Conservation (phyloP, 2,113 vertebrate genomes). For the Barbus barbus region DNA sequence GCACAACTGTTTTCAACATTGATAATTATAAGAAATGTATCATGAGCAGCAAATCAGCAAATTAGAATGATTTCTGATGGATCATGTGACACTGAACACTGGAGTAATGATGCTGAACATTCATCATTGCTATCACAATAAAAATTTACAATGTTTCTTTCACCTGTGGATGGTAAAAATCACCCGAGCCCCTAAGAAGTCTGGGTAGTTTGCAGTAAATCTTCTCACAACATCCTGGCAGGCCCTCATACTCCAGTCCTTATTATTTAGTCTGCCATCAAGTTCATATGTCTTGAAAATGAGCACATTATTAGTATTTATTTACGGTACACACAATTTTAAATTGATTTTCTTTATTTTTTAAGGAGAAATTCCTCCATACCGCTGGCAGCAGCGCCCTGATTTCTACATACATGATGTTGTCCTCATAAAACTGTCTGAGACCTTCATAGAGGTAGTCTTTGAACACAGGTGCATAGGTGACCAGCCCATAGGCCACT, state of each 20-base stretch:
- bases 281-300: constrained; percentile 83
- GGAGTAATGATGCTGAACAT: no score
- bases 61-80: not conserved
- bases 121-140: no score
- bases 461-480: constrained; percentile 86
- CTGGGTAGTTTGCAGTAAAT: constrained; percentile 78
- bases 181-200: constrained; percentile 82
- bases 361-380: not conserved
- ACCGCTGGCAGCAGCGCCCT: constrained; percentile 81
- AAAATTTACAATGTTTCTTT: not conserved
- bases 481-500: constrained; percentile 78
- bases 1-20: not conserved
- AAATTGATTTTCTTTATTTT: no score
- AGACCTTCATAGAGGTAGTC: constrained; percentile 85
- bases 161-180: constrained; percentile 78
- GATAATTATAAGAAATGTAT: not conserved
- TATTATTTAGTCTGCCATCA: constrained; percentile 75
- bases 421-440: constrained; percentile 81
- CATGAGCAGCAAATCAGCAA: not conserved
- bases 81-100: not conserved
- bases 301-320: not conserved
- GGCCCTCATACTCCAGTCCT: constrained; percentile 76
- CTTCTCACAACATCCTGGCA: constrained; percentile 74
- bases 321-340: not conserved
- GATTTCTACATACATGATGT: constrained; percentile 85